Conservation (phyloP, 2,888 invertebrate species). For the Carcina quercana region DNA sequence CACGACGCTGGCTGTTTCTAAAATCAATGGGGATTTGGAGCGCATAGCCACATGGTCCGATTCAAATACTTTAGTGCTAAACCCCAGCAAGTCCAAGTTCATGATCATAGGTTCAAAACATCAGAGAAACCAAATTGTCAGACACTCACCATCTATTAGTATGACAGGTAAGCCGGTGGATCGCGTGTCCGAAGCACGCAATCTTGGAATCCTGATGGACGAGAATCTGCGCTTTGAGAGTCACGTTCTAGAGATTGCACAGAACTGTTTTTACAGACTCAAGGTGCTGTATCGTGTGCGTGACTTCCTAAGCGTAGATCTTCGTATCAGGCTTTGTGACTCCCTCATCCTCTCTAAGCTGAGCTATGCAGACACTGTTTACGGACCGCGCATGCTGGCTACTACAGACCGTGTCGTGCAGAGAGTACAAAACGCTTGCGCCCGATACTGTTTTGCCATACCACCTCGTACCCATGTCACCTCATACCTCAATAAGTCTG, state of each 20-base stretch:
- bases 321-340: constrained; percentile 7
- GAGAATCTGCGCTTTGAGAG: constrained; percentile 5
- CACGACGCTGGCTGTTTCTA: not conserved
- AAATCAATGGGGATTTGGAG: constrained; percentile 5
- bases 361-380: constrained; percentile 6
- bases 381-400: constrained; percentile 3
- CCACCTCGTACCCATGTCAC: constrained; percentile 1
- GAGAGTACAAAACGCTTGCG: no score
- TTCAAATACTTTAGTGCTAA: constrained; percentile 4
- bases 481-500: not conserved
- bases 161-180: constrained; percentile 1
- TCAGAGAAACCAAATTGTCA: not conserved
- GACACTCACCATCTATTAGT: not conserved
- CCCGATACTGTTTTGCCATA: not conserved
- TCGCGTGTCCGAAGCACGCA: constrained; percentile 7
- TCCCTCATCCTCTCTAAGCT: constrained; percentile 9
- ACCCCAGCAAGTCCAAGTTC: constrained; percentile 7
- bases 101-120: constrained; percentile 3
- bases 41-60: constrained; percentile 5
- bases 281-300: constrained; percentile 10
- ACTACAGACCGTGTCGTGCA: constrained; percentile 1
- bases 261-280: constrained; percentile 11
- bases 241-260: constrained; percentile 3
- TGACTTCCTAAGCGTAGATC: constrained; percentile 1
- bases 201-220: constrained; percentile 10